These are phyloP conservation scores for Lasioglossum leucozonium DNA, from an alignment of 2,888 invertebrate species.

Conservation along the genomic window DNA sequence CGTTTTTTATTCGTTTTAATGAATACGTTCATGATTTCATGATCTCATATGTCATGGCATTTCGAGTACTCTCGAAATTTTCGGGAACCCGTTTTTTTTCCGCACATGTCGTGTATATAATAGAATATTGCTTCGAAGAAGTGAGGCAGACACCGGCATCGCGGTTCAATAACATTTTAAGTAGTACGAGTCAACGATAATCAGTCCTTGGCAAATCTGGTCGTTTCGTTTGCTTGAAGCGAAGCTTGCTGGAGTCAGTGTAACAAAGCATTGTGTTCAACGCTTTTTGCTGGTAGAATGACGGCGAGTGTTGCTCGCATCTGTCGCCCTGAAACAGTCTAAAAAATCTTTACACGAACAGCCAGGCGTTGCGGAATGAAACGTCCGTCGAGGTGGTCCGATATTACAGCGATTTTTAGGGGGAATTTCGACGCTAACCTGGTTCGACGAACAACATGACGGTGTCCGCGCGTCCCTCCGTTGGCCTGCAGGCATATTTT, in stretches of 20 bases:
- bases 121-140: no score
- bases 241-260: no score
- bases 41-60: no score
- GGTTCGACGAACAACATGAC: conserved; percentile 88
- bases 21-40: no score
- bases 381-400: neutral
- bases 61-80: no score
- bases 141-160: no score
- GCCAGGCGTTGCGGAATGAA: conserved; percentile 16
- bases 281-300: neutral
- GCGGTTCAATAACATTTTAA: neutral
- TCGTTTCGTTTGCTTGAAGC: no score
- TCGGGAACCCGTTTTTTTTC: no score
- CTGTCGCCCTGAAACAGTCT: neutral
- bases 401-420: neutral
- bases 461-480: conserved; percentile 86
- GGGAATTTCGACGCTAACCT: conserved; percentile 70
- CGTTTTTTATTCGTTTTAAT: no score
- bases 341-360: neutral
- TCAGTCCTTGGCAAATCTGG: neutral
- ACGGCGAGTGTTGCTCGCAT: neutral
- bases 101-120: no score
- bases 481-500: conserved; percentile 89
- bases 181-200: neutral
- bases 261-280: neutral